phyloP scores from a whole-genome alignment of 2,888 invertebrate species.

The Tenthredo amoena region DNA sequence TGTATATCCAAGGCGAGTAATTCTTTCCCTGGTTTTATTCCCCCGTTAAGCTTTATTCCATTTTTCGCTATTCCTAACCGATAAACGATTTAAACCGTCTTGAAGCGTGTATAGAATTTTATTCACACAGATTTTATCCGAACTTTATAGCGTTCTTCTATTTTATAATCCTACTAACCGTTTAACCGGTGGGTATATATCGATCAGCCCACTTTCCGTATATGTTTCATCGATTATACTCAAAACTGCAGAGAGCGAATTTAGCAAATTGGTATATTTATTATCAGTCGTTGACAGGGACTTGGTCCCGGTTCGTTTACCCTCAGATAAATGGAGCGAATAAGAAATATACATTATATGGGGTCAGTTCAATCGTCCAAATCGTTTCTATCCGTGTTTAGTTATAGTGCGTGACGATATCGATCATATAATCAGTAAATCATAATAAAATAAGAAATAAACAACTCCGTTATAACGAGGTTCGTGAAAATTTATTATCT shows the following conservation, averaged over 20 bases:
- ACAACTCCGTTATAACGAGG: not conserved
- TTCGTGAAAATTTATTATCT: not conserved
- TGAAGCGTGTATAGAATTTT: slow-evolving; percentile 13
- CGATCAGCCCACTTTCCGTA: not conserved
- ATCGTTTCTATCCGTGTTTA: slow-evolving; percentile 14
- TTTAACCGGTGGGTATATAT: slow-evolving; percentile 28
- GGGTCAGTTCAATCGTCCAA: slow-evolving; percentile 19
- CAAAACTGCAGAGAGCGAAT: not conserved
- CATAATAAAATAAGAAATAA: not conserved
- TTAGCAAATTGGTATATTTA: slow-evolving; percentile 34
- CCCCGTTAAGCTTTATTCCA: not conserved
- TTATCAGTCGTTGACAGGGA: not conserved
- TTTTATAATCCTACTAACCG: slow-evolving; percentile 39
- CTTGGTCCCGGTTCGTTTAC: slow-evolving; percentile 25
- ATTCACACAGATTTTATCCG: slow-evolving; percentile 41
- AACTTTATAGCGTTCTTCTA: slow-evolving; percentile 32
- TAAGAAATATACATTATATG: not conserved
- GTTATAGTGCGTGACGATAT: not conserved
- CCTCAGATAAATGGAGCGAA: slow-evolving; percentile 14
- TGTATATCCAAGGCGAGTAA: not conserved
- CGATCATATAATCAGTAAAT: not conserved
- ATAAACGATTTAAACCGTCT: slow-evolving; percentile 41
- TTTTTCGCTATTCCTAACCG: not conserved
- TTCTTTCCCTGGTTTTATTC: not conserved
- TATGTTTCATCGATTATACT: slow-evolving; percentile 6